Evolutionary conservation across 1,140 invertebrate species (phyloP).

Genomic region (Pogonus chalceus): DNA sequence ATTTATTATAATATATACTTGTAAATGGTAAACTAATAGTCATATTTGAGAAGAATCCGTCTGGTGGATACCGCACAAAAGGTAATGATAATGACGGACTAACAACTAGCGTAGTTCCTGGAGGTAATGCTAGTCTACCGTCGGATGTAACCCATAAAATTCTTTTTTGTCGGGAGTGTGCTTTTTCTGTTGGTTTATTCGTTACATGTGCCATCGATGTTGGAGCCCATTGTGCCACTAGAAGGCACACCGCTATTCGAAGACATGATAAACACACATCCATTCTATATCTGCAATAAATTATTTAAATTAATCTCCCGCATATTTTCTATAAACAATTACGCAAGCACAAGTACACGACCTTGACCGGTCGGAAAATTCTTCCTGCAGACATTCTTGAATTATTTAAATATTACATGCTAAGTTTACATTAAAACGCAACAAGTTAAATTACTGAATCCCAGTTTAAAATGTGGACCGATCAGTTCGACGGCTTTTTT

Average conservation of each 20-base stretch:
- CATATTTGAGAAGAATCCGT: slow-evolving; percentile 75
- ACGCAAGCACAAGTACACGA: too few species aligned
- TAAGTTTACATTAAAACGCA: too few species aligned
- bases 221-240: background rate
- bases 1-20: too few species aligned
- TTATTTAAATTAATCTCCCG: too few species aligned
- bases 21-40: slow-evolving; percentile 78
- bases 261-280: background rate
- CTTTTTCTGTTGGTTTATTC: background rate
- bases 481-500: too few species aligned
- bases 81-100: slow-evolving; percentile 72
- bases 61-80: slow-evolving; percentile 69
- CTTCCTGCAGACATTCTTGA: too few species aligned
- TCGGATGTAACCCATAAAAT: slow-evolving; percentile 74
- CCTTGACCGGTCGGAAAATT: too few species aligned
- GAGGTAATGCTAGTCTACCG: slow-evolving; percentile 66
- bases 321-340: too few species aligned
- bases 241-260: background rate
- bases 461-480: too few species aligned
- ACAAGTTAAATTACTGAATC: too few species aligned
- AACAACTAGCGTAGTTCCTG: slow-evolving; percentile 66
- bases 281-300: background rate
- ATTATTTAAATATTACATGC: too few species aligned
- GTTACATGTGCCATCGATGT: background rate
- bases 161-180: slow-evolving; percentile 67